phyloP scores from a whole-genome alignment of 2,113 vertebrate genomes.

The Strigops habroptila region DNA sequence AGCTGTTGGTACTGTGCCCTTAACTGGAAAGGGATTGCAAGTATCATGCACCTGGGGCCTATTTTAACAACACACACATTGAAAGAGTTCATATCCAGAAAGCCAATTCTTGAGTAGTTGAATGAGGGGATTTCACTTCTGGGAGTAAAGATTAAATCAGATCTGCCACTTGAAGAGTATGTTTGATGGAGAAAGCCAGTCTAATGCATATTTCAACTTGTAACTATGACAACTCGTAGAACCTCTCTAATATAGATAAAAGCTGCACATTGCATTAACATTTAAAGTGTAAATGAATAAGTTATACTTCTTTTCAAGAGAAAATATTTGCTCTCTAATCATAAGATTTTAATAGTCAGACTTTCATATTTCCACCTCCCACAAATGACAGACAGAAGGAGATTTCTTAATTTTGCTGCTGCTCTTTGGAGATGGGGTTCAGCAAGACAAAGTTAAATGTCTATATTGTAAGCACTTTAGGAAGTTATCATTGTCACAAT shows the following conservation, averaged over 20 bases:
- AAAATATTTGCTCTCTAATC: conserved; percentile 44
- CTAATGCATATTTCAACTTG: not conserved
- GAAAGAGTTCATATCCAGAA: not conserved
- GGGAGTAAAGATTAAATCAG: conserved; percentile 23
- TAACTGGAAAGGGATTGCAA: not conserved
- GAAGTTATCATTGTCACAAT: not conserved
- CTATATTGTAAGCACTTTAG: not conserved
- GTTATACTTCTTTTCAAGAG: not conserved
- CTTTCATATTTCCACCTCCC: not conserved
- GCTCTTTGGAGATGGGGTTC: not conserved
- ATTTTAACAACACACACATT: not conserved
- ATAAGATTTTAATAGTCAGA: conserved; percentile 4
- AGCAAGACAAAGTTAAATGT: not conserved
- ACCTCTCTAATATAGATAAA: not conserved
- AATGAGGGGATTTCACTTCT: not conserved
- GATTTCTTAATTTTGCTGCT: not conserved
- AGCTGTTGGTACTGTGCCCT: not conserved
- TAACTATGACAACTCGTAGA: conserved; percentile 16
- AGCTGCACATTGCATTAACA: conserved; percentile 5
- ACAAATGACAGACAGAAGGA: not conserved
- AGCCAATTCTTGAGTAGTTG: not conserved
- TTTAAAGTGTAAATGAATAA: conserved; percentile 29
- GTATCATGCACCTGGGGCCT: not conserved
- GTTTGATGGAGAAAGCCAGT: not conserved
- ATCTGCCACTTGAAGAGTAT: not conserved